phyloP scores from a whole-genome alignment of 1,140 invertebrate species.

The Mercenaria mercenaria region DNA sequence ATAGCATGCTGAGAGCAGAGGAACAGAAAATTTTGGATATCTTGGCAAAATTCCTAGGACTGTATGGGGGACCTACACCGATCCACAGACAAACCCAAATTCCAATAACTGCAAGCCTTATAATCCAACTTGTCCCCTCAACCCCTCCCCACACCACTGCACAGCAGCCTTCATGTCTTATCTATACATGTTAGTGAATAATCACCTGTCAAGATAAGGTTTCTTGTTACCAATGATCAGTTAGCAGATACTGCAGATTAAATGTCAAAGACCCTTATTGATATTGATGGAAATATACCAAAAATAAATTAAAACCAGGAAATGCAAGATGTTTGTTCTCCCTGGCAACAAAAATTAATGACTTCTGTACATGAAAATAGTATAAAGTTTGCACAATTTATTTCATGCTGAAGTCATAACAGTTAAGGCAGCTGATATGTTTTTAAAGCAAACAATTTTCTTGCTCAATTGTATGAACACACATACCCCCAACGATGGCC shows the following conservation, averaged over 20 bases:
- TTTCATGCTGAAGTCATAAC: no score
- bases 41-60: no score
- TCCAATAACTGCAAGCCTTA: no score
- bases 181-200: neutral
- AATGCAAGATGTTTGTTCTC: neutral
- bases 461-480: no score
- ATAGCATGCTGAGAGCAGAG: no score
- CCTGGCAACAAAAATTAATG: neutral
- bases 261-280: conserved; percentile 7
- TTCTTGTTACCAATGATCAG: neutral
- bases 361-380: neutral
- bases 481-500: no score
- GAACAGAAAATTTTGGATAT: no score
- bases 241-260: neutral
- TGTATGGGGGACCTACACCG: no score
- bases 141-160: neutral
- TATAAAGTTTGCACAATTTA: neutral
- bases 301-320: conserved; percentile 16
- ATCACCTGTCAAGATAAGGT: conserved; percentile 10
- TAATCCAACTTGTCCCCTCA: no score
- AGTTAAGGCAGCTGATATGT: no score
- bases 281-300: conserved; percentile 14
- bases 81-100: no score
- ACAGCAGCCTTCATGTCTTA: neutral
- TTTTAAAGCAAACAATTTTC: no score